Base-by-base conservation (phyloP, 2,113 vertebrate species). In the Lanius collurio region DNA sequence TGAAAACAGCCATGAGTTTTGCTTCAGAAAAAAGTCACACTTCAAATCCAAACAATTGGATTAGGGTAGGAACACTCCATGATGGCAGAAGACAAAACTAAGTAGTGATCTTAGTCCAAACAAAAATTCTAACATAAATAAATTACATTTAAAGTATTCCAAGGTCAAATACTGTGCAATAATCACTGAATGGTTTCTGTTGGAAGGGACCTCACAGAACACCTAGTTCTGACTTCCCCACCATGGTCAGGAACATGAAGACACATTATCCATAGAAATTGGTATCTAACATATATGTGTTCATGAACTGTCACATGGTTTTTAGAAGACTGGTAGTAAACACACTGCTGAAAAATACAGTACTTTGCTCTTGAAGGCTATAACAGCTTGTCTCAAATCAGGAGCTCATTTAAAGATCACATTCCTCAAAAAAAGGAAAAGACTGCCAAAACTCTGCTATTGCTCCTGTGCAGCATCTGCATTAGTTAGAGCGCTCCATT, bases 161-260 rank as follows among this genome's bases (percentile, higher is more conserved):
- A 37, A 9, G 14, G 28, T 49, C 28, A 77, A 67, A 79, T 10
- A 35, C 33, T 64, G 63, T 4, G 3, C 6, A 77, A n/a, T n/a
- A 73, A 73, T 50, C 16, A 37, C 14, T 24, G 23, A 57, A 42
- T 10, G 7, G 2, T 19, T 64, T 80, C 35, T 80, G 10, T 30
- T 49, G 31, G 35, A 41, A 63, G 11, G 11, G 9, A 41, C 9
- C 6, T 63, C 41, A 63, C 12, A 79, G 9, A 35, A 10, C 26
- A 35, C 24, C 9, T 15, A 56, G 30, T 27, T 49, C 35, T 0
- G 0, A 15, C 6, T 6, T 33, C 31, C 18, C 10, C 10, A 27
- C 3, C 10, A 22, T 11, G 27, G 35, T 7, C 27, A 81, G 10
- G 27, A 37, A 28, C 23, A 67, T 0, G 2, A 84, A 75, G 37